These are phyloP conservation scores for Solenopsis invicta DNA, from an alignment of 1,140 invertebrate genomes.

Conservation along the genomic window DNA sequence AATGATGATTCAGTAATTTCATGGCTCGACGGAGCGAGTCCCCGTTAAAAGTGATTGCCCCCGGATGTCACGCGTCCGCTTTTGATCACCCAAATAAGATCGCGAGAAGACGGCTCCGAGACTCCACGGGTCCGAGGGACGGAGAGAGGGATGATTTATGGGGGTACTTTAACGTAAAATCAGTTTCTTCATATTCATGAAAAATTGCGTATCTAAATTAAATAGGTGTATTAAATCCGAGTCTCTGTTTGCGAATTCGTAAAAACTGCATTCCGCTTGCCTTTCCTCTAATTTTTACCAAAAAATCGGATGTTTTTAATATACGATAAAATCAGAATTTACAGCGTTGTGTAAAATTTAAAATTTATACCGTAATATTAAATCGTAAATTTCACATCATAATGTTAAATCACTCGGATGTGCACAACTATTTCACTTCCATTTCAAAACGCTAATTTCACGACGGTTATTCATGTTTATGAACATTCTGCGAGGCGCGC, in stretches of 20 bases:
- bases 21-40: slow-evolving; percentile 73
- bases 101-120: background rate
- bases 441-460: slow-evolving; percentile 2
- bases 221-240: background rate
- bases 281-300: background rate
- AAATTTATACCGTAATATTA: slow-evolving; percentile 10
- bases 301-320: background rate
- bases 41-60: slow-evolving; percentile 70
- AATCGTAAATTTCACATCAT: background rate
- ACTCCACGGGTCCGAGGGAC: background rate
- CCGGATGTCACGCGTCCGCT: slow-evolving; percentile 45
- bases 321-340: background rate
- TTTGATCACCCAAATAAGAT: slow-evolving; percentile 47
- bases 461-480: background rate
- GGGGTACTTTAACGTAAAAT: slow-evolving; percentile 36
- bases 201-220: background rate
- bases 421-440: background rate
- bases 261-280: background rate
- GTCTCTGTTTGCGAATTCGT: background rate
- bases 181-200: slow-evolving; percentile 20
- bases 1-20: slow-evolving; percentile 76
- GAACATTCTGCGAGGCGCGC: background rate
- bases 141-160: slow-evolving; percentile 24
- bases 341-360: background rate
- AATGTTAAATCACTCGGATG: slow-evolving; percentile 3